Percentiles rank a stretch among this genome's conserved stretches.
Evolutionary conservation across 2,797 vertebrate species (phyloP).

Genomic region (Tokudaia muenninki): DNA sequence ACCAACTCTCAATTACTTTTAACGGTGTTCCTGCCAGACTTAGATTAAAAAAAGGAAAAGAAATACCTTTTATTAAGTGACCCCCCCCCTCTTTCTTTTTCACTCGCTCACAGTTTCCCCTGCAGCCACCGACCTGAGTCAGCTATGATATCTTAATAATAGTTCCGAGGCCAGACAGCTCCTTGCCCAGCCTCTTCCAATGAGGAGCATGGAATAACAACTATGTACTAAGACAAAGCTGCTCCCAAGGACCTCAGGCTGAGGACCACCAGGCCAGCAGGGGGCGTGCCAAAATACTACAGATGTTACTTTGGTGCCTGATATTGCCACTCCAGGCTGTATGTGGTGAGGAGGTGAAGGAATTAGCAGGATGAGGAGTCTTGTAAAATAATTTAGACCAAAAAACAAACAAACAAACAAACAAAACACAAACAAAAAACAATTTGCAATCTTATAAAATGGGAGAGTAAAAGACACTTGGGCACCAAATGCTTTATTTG

Average conservation of each 20-base stretch:
- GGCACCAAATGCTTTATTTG: neutral
- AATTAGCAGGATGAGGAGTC: neutral
- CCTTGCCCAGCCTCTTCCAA: neutral
- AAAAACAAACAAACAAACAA: neutral
- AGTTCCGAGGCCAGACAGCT: conserved; percentile 48
- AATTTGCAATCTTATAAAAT: neutral
- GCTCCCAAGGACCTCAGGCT: neutral
- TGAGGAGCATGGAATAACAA: neutral
- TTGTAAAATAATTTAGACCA: neutral
- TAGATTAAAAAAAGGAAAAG: conserved; percentile 55
- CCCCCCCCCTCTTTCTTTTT: conserved; percentile 46
- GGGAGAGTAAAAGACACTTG: neutral
- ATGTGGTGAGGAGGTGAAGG: neutral
- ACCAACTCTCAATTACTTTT: conserved; percentile 78
- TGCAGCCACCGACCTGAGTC: conserved; percentile 73
- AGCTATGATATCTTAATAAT: conserved; percentile 84
- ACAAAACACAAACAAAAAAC: neutral
- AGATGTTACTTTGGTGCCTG: no score
- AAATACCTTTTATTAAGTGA: conserved; percentile 81
- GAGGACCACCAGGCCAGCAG: conserved; percentile 41
- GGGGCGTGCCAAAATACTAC: neutral
- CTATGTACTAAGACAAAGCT: neutral
- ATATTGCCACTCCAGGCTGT: neutral
- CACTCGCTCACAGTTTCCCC: conserved; percentile 65
- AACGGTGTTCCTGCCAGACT: conserved; percentile 71